Base-by-base conservation (phyloP, 30 jellyfish, hydroid and myxozoan genomes). In the Aurelia aurita region DNA sequence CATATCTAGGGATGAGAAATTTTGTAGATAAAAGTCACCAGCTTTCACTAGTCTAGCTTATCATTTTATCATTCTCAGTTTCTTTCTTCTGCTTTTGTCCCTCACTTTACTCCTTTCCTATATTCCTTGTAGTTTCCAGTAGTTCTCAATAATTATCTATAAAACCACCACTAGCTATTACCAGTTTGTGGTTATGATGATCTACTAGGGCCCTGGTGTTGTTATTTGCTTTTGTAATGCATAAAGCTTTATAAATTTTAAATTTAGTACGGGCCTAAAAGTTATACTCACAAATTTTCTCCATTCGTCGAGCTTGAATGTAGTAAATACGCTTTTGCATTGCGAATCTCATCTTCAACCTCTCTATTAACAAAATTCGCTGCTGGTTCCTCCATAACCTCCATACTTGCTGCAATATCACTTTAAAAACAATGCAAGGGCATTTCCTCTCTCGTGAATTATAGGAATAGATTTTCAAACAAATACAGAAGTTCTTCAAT, bases 261-360 rank as follows among this genome's bases (percentile, higher is more conserved):
- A n/a, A n/a, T n/a, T n/a, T n/a, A n/a, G n/a, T 5, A 69, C 11
- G 72, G 23, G 51, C 23, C 23, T 19, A 28, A 19, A 18, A n/a
- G 2, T 10, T 25, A 16, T 12, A 68, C 98, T 91, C 74, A 91
- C 98, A 91, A 53, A 53, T 82, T 91, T 32, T 76, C 77, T 23
- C 90, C 91, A 29, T 89, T 45, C 35, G 39, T 91, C 34, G 89
- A 49, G 19, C 88, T 79, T 47, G 96, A 51, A 29, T 85, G 77
- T 34, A 91, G 79, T 23, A 91, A 66, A 72, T 63, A 91, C 2
- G 98, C 82, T 49, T 91, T 91, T 46, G 98, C 98, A 79, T 69
- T 77, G 43, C 82, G 60, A 34, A 74, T 72, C 23, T 91, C 88
- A 43, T 71, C 85, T 60, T 85, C 98, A 22, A 91, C 58, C 29